A percentile compares a stretch with the other conserved stretches of the same genome.
phyloP scores from a whole-genome alignment of 2,797 vertebrate species.

The Gadopsis bispinosus region DNA sequence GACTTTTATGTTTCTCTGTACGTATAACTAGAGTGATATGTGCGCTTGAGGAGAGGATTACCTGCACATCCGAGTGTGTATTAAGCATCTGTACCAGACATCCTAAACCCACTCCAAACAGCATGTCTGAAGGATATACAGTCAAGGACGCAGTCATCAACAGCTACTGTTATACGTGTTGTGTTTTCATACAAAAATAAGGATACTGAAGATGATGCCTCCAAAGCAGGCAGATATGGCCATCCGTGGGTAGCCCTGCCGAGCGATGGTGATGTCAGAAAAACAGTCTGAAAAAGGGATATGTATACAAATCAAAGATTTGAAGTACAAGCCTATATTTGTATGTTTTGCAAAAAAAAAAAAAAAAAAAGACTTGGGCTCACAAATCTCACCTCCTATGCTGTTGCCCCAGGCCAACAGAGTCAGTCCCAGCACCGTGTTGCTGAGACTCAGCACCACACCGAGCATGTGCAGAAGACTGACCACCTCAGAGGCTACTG shows the following conservation, averaged over 20 bases:
- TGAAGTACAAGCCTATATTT: not conserved
- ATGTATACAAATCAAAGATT: not conserved
- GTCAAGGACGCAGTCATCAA: slow-evolving; percentile 73
- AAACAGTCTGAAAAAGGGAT: slow-evolving; percentile 88
- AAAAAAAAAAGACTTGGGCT: not conserved
- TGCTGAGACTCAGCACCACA: slow-evolving; percentile 92
- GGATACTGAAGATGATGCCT: slow-evolving; percentile 99
- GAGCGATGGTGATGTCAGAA: slow-evolving; percentile 94
- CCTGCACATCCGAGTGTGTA: slow-evolving; percentile 84
- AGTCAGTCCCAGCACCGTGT: slow-evolving; percentile 95
- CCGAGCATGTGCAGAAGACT: slow-evolving; percentile 92
- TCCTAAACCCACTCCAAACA: slow-evolving; percentile 94
- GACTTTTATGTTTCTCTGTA: not conserved
- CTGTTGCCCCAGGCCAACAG: slow-evolving; percentile 99
- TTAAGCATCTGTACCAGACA: slow-evolving; percentile 89
- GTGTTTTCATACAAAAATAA: slow-evolving; percentile 59
- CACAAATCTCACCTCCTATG: slow-evolving; percentile 87
- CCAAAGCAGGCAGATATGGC: slow-evolving; percentile 98
- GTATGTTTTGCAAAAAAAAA: not conserved
- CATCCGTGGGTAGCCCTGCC: slow-evolving; percentile 96
- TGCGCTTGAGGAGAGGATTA: slow-evolving; percentile 60
- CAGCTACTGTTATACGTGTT: not conserved
- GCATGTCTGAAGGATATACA: slow-evolving; percentile 86
- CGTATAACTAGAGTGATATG: not conserved
- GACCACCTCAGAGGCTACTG: slow-evolving; percentile 92